Evolutionary conservation across 35 echinoderm and acorn worm genomes (phyloP).

Genomic region (Stichopus chloronotus): DNA sequence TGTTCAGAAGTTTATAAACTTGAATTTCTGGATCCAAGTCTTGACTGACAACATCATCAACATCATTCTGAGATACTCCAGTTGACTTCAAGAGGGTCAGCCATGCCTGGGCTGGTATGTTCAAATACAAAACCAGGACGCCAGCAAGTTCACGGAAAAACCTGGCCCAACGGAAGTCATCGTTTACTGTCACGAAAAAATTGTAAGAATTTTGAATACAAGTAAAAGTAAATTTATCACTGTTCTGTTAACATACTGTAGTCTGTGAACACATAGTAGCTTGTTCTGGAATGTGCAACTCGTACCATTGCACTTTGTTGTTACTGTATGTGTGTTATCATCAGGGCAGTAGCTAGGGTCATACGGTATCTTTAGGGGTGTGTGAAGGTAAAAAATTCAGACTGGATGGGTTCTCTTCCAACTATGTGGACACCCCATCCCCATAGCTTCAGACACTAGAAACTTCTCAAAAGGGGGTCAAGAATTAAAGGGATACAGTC

Average conservation of each 20-base stretch:
- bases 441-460: no score
- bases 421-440: no score
- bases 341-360: background rate
- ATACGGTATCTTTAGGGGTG: no score
- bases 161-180: constrained; percentile 49
- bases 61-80: constrained; percentile 30
- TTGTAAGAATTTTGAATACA: background rate
- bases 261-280: background rate
- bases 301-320: background rate
- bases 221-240: background rate
- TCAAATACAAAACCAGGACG: constrained; percentile 22
- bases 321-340: background rate
- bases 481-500: no score
- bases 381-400: no score
- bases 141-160: constrained; percentile 52
- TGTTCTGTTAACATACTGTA: background rate
- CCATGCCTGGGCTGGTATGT: constrained; percentile 42
- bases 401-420: no score
- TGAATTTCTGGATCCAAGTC: constrained; percentile 47
- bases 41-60: constrained; percentile 44
- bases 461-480: no score
- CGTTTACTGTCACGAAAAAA: background rate
- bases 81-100: background rate
- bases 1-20: constrained; percentile 51
- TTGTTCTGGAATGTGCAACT: background rate